These are phyloP conservation scores for Drosophila tanythrix DNA, from an alignment of 2,888 invertebrate species.

Conservation along the genomic window DNA sequence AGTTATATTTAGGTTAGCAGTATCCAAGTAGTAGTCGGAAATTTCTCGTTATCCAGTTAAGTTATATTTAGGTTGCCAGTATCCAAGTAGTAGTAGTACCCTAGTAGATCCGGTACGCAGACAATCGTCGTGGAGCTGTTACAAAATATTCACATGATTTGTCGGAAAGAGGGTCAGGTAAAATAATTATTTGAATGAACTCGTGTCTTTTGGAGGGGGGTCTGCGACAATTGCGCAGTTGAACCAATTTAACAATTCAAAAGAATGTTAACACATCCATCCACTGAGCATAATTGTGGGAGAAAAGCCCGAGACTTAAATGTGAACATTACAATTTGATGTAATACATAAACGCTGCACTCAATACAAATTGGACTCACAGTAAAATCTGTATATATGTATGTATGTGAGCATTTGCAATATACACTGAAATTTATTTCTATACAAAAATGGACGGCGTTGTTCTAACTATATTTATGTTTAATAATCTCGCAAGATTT, in stretches of 20 bases:
- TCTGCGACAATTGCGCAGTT: slow-evolving; percentile 45
- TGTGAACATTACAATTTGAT: background rate
- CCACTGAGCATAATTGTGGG: slow-evolving; percentile 45
- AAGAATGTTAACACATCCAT: slow-evolving; percentile 40
- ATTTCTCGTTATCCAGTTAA: background rate
- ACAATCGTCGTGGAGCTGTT: slow-evolving; percentile 43
- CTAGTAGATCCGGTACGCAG: slow-evolving; percentile 24
- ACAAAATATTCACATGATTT: slow-evolving; percentile 58
- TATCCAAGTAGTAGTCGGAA: background rate
- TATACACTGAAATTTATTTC: slow-evolving; percentile 23
- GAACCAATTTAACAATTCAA: slow-evolving; percentile 26
- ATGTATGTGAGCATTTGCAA: background rate
- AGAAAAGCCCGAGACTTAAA: slow-evolving; percentile 8
- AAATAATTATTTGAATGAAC: slow-evolving; percentile 41
- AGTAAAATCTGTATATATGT: background rate
- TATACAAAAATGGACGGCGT: slow-evolving; percentile 1
- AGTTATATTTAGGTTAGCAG: background rate
- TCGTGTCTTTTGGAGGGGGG: slow-evolving; percentile 12
- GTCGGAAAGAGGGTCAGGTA: slow-evolving; percentile 44
- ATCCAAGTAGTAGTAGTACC: background rate
- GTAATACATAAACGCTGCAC: background rate
- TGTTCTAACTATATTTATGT: slow-evolving; percentile 28
- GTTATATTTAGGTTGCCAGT: background rate
- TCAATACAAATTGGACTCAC: background rate
- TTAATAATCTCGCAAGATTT: slow-evolving; percentile 22